Conservation (phyloP, 1,140 invertebrate genomes). For the Drosophila nannoptera region DNA sequence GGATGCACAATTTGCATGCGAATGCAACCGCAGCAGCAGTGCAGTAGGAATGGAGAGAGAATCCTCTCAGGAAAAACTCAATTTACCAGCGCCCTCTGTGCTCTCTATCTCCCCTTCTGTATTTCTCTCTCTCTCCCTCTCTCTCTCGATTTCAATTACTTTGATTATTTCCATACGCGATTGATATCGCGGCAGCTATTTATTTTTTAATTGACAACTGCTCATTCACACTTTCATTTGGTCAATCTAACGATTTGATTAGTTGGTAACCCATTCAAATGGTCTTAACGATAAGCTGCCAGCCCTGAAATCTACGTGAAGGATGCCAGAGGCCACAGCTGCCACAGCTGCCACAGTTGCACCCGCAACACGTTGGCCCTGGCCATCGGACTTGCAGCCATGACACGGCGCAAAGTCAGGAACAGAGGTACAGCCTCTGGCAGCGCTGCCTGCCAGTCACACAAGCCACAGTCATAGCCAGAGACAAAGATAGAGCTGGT, state of each 20-base stretch:
- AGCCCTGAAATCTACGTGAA: constrained; percentile 14
- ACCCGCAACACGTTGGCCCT: constrained; percentile 26
- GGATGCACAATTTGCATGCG: no score
- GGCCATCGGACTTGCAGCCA: constrained; percentile 27
- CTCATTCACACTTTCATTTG: constrained; percentile 12
- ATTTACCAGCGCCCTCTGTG: no score
- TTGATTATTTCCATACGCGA: background rate
- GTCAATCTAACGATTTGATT: background rate
- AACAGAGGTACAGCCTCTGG: constrained; percentile 25
- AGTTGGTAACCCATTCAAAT: constrained; percentile 10
- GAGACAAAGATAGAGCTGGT: constrained; percentile 2
- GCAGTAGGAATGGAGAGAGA: no score
- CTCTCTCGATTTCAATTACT: background rate
- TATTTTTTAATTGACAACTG: constrained; percentile 11
- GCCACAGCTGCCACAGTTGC: constrained; percentile 24
- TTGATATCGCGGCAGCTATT: background rate
- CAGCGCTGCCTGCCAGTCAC: constrained; percentile 39
- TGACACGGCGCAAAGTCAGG: constrained; percentile 25
- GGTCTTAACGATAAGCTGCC: constrained; percentile 10
- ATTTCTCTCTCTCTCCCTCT: background rate
- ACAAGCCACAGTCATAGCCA: background rate
- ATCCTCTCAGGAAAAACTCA: no score
- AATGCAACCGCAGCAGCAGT: no score
- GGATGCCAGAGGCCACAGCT: constrained; percentile 21
- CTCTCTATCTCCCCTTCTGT: no score